Evolutionary conservation across 2,888 invertebrate species (phyloP).

Genomic region (Liopterus haemorrhoidalis): DNA sequence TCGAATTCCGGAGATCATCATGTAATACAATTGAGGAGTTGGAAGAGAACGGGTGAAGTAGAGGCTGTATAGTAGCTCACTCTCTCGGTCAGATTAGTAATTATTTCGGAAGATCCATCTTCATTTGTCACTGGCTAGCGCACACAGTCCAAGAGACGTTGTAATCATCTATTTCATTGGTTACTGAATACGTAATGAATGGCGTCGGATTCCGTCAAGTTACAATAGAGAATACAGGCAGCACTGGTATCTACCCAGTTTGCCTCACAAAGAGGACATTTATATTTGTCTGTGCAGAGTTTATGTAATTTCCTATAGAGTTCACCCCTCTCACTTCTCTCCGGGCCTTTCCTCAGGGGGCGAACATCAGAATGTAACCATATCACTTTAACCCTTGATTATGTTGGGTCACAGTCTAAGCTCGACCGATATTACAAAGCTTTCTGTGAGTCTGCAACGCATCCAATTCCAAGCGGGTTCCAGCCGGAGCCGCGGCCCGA

Average conservation of each 20-base stretch:
- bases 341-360: constrained; percentile 40
- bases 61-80: too few relatives aligned
- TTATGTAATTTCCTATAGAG: constrained; percentile 52
- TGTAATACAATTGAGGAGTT: too few relatives aligned
- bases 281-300: constrained; percentile 50
- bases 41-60: too few relatives aligned
- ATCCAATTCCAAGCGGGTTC: constrained; percentile 45
- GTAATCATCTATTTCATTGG: constrained; percentile 50
- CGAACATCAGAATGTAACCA: constrained; percentile 40
- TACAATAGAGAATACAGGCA: constrained; percentile 38
- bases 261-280: constrained; percentile 48
- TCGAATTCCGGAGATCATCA: too few relatives aligned
- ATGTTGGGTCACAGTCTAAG: constrained; percentile 39
- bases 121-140: constrained; percentile 43
- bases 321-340: constrained; percentile 32
- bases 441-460: constrained; percentile 48
- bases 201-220: constrained; percentile 46
- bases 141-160: constrained; percentile 43
- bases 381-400: constrained; percentile 20
- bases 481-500: constrained; percentile 42
- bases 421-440: constrained; percentile 47
- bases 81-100: constrained; percentile 49
- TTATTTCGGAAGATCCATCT: constrained; percentile 47
- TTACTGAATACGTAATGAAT: constrained; percentile 48
- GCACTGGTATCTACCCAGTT: constrained; percentile 45